Evolutionary conservation across 1,140 invertebrate species (phyloP).

Genomic region (Nautilus pompilius): DNA sequence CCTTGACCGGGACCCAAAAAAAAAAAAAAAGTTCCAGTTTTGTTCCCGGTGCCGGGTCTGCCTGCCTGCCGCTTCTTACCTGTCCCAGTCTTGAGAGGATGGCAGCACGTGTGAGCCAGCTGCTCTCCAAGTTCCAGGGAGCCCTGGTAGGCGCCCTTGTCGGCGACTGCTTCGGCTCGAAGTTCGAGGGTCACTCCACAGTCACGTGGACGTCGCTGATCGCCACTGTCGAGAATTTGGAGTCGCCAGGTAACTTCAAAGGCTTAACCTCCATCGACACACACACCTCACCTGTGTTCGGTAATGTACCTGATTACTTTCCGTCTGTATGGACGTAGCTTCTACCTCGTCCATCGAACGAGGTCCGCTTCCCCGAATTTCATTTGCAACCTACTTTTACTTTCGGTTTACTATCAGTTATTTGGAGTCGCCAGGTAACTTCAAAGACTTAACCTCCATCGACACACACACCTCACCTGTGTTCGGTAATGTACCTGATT

Average conservation of each 20-base stretch:
- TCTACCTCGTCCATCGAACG: not conserved
- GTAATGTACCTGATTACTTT: not conserved
- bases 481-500: not conserved
- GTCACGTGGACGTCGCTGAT: conserved; percentile 11
- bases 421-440: conserved; percentile 16
- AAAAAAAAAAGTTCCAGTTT: too few species aligned
- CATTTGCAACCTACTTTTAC: too few species aligned
- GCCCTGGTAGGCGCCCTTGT: conserved; percentile 67
- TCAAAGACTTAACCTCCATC: not conserved
- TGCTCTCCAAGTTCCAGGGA: conserved; percentile 54
- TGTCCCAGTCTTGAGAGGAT: too few species aligned
- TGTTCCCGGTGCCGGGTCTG: too few species aligned
- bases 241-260: conserved; percentile 8
- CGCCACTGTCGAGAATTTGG: conserved; percentile 12
- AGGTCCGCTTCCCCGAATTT: not conserved
- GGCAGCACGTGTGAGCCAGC: too few species aligned
- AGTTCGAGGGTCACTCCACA: conserved; percentile 61
- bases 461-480: not conserved
- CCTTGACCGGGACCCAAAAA: too few species aligned
- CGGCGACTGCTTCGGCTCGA: conserved; percentile 72
- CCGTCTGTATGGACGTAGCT: not conserved
- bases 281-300: not conserved
- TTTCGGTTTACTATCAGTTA: too few species aligned
- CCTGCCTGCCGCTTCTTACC: too few species aligned
- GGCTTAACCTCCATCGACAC: not conserved